These are phyloP conservation scores for Cyprinodon tularosa DNA, from an alignment of 2,113 vertebrate genomes.

Conservation along the genomic window DNA sequence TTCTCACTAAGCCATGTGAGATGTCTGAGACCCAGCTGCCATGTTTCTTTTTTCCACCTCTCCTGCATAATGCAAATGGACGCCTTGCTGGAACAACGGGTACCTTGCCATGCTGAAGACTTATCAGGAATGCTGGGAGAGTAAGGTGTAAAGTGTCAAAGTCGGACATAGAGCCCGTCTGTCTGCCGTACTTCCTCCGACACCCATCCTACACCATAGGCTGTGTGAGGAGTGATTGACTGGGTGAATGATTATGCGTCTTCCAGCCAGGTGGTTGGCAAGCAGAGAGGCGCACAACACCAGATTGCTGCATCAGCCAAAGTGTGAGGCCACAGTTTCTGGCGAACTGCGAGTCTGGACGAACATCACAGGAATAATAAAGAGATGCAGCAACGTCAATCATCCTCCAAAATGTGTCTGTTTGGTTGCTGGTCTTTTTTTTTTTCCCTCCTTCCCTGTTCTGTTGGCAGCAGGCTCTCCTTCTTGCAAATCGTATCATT, in stretches of 20 bases:
- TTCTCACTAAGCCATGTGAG: constrained; percentile 24
- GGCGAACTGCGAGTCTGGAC: constrained; percentile 64
- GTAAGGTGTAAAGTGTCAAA: constrained; percentile 66
- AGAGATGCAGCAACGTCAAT: constrained; percentile 68
- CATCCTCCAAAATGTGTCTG: constrained; percentile 60
- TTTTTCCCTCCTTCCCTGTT: constrained; percentile 11
- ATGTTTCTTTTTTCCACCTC: constrained; percentile 24
- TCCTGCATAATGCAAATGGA: constrained; percentile 23
- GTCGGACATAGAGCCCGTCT: constrained; percentile 54
- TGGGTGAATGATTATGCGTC: constrained; percentile 66
- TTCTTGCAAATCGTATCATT: constrained; percentile 65
- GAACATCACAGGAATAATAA: constrained; percentile 76
- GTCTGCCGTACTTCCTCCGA: constrained; percentile 61
- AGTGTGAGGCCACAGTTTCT: constrained; percentile 71
- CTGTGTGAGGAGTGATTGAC: constrained; percentile 68
- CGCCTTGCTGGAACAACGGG: constrained; percentile 32
- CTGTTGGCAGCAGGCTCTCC: constrained; percentile 63
- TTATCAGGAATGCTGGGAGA: constrained; percentile 53
- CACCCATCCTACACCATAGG: constrained; percentile 58
- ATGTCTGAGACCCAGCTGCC: constrained; percentile 25
- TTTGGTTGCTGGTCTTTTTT: constrained; percentile 42
- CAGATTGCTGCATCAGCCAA: constrained; percentile 76
- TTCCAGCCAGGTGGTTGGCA: constrained; percentile 76
- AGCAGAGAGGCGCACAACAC: constrained; percentile 58
- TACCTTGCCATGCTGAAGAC: constrained; percentile 31